Conservation (phyloP, 2,888 invertebrate species). For the Lomographa bimaculata region DNA sequence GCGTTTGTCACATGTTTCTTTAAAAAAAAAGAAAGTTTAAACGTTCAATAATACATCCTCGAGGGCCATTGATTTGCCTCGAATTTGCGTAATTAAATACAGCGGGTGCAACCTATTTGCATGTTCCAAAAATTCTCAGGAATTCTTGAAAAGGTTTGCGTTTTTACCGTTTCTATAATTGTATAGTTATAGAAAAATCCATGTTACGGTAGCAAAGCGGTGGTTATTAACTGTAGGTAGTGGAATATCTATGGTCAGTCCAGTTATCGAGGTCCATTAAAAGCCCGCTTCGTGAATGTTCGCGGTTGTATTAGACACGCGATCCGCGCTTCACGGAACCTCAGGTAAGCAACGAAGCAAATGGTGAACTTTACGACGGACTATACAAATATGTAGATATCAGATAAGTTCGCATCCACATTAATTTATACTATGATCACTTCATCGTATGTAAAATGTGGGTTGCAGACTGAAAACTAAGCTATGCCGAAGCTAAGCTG, state of each 20-base stretch:
- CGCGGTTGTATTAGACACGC: slow-evolving; percentile 64
- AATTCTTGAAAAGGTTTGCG: slow-evolving; percentile 14
- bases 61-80: slow-evolving; percentile 9
- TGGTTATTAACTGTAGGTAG: slow-evolving; percentile 35
- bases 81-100: slow-evolving; percentile 18
- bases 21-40: slow-evolving; percentile 44
- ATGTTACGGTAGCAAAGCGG: slow-evolving; percentile 33
- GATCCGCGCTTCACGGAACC: slow-evolving; percentile 69
- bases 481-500: no score
- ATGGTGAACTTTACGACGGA: no score
- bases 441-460: no score
- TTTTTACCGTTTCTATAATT: slow-evolving; percentile 30
- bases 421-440: no score
- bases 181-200: slow-evolving; percentile 16
- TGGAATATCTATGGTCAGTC: slow-evolving; percentile 44
- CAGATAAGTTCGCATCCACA: no score
- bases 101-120: not conserved
- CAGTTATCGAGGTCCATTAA: slow-evolving; percentile 50
- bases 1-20: slow-evolving; percentile 45
- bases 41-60: slow-evolving; percentile 24
- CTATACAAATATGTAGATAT: no score
- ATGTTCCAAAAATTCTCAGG: slow-evolving; percentile 14
- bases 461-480: no score
- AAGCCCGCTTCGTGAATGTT: slow-evolving; percentile 55
- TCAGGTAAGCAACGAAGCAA: slow-evolving; percentile 58